These are phyloP conservation scores for Venturia canescens DNA, from an alignment of 1,140 invertebrate species.

Conservation along the genomic window DNA sequence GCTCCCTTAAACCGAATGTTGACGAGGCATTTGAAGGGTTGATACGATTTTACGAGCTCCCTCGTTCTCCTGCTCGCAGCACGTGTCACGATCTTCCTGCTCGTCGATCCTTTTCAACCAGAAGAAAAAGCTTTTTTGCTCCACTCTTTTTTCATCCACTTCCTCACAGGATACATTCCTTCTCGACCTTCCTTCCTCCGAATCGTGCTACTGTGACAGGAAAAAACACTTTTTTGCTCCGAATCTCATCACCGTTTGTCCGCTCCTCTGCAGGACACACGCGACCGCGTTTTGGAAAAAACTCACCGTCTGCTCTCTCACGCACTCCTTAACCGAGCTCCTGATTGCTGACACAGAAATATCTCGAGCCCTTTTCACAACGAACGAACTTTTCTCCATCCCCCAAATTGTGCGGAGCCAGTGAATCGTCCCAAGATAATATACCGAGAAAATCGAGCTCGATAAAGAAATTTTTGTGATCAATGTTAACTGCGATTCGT, in stretches of 20 bases:
- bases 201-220: neutral
- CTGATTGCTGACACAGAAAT: too few species aligned
- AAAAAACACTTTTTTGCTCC: neutral
- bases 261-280: neutral
- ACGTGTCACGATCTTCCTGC: slow-evolving; percentile 3
- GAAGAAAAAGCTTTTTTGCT: neutral
- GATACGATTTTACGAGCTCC: slow-evolving; percentile 64
- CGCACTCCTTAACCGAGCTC: neutral
- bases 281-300: neutral
- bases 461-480: too few species aligned
- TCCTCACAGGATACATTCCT: slow-evolving; percentile 31
- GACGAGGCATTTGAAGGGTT: slow-evolving; percentile 63
- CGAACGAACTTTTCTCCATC: too few species aligned
- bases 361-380: too few species aligned
- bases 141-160: slow-evolving; percentile 17
- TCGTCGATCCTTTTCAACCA: slow-evolving; percentile 6
- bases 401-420: too few species aligned
- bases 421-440: too few species aligned
- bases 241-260: neutral
- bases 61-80: neutral
- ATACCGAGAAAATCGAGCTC: too few species aligned
- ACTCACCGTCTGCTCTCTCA: neutral
- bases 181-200: neutral
- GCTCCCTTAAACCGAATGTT: slow-evolving; percentile 49
- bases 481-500: neutral